Percentiles rank a stretch among this genome's conserved stretches.
phyloP scores from a whole-genome alignment of 2,888 invertebrate species.

The Dasysyrphus albostriatus region DNA sequence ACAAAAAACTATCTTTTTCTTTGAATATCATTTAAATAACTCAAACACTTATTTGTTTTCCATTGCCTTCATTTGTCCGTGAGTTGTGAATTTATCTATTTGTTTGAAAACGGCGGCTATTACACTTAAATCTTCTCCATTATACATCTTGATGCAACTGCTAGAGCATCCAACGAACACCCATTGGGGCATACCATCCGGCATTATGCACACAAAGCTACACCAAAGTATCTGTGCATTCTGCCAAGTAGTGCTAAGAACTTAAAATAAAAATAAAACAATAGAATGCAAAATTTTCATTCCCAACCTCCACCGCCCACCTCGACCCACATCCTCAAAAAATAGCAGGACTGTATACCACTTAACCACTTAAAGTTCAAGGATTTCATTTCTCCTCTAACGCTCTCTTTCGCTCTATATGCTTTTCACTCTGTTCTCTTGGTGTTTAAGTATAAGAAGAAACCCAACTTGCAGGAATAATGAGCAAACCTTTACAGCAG shows the following conservation, averaged over 20 bases:
- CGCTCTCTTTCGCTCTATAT: background rate
- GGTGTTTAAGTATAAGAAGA: slow-evolving; percentile 6
- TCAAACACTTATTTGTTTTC: background rate
- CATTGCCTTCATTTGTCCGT: slow-evolving; percentile 1
- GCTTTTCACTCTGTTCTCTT: background rate
- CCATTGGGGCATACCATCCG: slow-evolving; percentile 43
- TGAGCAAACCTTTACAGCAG: slow-evolving; percentile 25
- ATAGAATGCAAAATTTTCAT: slow-evolving; percentile 18
- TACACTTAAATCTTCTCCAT: slow-evolving; percentile 4
- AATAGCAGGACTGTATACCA: slow-evolving; percentile 28
- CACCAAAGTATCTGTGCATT: slow-evolving; percentile 39
- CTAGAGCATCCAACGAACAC: background rate
- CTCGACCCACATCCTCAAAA: background rate
- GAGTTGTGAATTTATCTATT: slow-evolving; percentile 10
- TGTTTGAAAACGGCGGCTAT: slow-evolving; percentile 14
- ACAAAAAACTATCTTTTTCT: background rate
- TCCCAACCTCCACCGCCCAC: background rate
- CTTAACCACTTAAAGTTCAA: slow-evolving; percentile 67
- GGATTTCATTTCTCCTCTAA: slow-evolving; percentile 36
- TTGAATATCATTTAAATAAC: slow-evolving; percentile 4
- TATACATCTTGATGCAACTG: slow-evolving; percentile 15
- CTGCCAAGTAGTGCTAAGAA: slow-evolving; percentile 7
- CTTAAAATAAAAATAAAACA: slow-evolving; percentile 11
- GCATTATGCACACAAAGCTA: slow-evolving; percentile 8
- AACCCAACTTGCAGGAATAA: slow-evolving; percentile 38